phyloP scores from a whole-genome alignment of 2,113 vertebrate genomes.

The Dicentrarchus labrax region DNA sequence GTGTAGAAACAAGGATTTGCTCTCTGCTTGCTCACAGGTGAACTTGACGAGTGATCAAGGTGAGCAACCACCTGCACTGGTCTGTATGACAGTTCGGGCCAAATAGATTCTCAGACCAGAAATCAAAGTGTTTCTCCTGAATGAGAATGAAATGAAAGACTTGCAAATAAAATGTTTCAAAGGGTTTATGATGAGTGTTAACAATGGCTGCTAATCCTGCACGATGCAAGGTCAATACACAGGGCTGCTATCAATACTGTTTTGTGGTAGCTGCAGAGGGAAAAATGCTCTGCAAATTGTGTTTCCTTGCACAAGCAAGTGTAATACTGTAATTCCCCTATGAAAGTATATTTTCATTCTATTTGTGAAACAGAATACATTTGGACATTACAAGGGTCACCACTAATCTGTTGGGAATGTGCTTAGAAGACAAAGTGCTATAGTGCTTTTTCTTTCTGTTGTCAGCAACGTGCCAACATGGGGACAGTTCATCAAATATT shows the following conservation, averaged over 20 bases:
- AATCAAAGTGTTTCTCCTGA: slow-evolving; percentile 13
- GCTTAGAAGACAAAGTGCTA: slow-evolving; percentile 51
- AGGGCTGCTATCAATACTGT: background rate
- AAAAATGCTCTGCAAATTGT: no score
- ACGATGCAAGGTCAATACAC: background rate
- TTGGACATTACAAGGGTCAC: background rate
- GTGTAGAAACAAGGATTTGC: slow-evolving; percentile 59
- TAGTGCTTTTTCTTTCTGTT: slow-evolving; percentile 29
- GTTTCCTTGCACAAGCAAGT: background rate
- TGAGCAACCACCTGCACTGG: slow-evolving; percentile 55
- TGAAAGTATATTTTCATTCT: background rate
- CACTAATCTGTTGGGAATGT: slow-evolving; percentile 20
- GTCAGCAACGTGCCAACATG: slow-evolving; percentile 64
- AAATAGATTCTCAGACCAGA: slow-evolving; percentile 14
- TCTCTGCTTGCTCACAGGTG: slow-evolving; percentile 58
- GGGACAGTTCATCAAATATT: slow-evolving; percentile 64
- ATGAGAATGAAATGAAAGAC: background rate
- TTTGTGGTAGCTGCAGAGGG: background rate
- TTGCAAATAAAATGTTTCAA: background rate
- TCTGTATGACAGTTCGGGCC: background rate
- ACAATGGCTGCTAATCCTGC: background rate
- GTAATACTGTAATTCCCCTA: background rate
- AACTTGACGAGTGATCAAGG: slow-evolving; percentile 69
- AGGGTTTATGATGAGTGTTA: background rate
- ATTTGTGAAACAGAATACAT: background rate